These are phyloP conservation scores for Xanthostigma xanthostigma DNA, from an alignment of 2,888 invertebrate species.

Conservation along the genomic window DNA sequence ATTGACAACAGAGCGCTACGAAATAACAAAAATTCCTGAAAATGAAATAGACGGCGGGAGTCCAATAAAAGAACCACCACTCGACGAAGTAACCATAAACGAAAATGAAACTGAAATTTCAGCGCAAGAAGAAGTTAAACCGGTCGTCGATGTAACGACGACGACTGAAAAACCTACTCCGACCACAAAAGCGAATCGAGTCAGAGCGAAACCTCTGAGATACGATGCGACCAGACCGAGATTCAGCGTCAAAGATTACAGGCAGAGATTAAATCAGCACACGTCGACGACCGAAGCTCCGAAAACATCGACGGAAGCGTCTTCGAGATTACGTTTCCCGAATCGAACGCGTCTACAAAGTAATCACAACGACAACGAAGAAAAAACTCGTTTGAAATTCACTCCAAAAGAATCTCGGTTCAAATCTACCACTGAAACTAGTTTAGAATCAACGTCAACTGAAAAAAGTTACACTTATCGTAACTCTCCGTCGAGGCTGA, in stretches of 20 bases:
- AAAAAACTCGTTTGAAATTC: slow-evolving; percentile 20
- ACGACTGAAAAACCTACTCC: slow-evolving; percentile 16
- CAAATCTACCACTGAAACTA: not conserved
- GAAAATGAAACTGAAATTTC: slow-evolving; percentile 3
- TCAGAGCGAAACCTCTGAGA: slow-evolving; percentile 34
- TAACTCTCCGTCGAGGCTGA: slow-evolving; percentile 18
- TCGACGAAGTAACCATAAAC: slow-evolving; percentile 7
- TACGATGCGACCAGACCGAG: slow-evolving; percentile 46
- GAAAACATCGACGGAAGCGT: slow-evolving; percentile 22
- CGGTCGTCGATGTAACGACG: slow-evolving; percentile 21
- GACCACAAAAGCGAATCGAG: slow-evolving; percentile 15
- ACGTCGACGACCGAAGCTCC: slow-evolving; percentile 32
- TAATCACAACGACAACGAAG: slow-evolving; percentile 26
- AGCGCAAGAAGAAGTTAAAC: slow-evolving; percentile 22
- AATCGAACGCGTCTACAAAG: slow-evolving; percentile 30
- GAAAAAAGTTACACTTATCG: slow-evolving; percentile 13
- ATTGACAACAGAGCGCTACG: slow-evolving; percentile 9
- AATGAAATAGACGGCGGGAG: slow-evolving; percentile 1
- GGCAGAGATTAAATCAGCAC: slow-evolving; percentile 40
- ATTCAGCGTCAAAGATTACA: slow-evolving; percentile 65
- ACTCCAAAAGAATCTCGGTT: slow-evolving; percentile 24
- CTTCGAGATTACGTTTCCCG: slow-evolving; percentile 33
- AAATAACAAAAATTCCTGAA: slow-evolving; percentile 1
- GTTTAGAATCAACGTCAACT: slow-evolving; percentile 3
- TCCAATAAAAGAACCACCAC: not conserved